Evolutionary conservation across 2,113 vertebrate species (phyloP), one percentile per base, ranked within the genome.

Genomic region (Tiliqua scincoides): DNA sequence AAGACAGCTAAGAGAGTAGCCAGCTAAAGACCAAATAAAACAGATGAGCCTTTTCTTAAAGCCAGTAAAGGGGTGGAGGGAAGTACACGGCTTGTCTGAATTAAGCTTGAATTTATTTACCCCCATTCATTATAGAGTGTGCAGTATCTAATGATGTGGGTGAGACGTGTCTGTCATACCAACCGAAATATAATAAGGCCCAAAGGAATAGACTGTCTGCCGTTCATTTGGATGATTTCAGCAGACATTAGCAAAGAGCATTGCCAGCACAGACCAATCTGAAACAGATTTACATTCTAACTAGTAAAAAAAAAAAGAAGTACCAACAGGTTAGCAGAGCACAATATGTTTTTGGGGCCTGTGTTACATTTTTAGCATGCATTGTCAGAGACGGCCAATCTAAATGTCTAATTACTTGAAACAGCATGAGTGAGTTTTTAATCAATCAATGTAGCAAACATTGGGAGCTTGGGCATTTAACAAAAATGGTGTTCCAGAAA

Each of bases 321-420:
- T 25, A 79, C 52, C 1, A 52, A 5, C 12, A 76, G 21, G 15
- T 86, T 75, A 82, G 48, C 68, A 93, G 27, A 91, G 7, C 11
- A n/a, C 48, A 75, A 78, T 3, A 0, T 52, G 25, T 30, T 92
- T 90, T 32, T 52, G 82, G 84, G 71, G n/a, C 32, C 77, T 85
- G 82, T 91, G 40, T 84, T 94, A 57, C 48, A 88, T 77, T 91
- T 89, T 85, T 61, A 63, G 61, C 54, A 61, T 48, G 8, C 0
- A 0, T 79, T 67, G 4, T 86, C 21, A 88, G 54, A 21, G 2
- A 80, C 83, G 18, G 2, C 80, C 84, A 82, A 87, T 89, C 59
- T 86, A 89, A 91, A 54, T 85, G 68, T 76, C 65, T 89, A 68
- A 83, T 91, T 93, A 70, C 83, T 83, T 72, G 43, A 91, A 79